Evolutionary conservation across 2,888 invertebrate genomes (phyloP).

Genomic region (Dasysyrphus albostriatus): DNA sequence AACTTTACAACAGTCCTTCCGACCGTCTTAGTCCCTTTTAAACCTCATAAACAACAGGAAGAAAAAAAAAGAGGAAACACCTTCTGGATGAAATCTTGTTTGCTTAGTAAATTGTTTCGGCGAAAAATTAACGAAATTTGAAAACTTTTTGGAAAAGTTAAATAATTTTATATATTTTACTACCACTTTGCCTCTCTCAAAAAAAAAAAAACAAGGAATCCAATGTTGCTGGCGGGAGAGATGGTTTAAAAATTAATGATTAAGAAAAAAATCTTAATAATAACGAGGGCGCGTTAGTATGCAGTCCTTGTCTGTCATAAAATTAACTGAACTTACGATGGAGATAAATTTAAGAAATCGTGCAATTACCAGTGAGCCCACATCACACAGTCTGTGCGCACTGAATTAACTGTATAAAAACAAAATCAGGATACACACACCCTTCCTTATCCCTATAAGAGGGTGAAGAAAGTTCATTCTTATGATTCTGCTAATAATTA

Average conservation of each 20-base stretch:
- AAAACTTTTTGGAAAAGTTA: slow-evolving; percentile 65
- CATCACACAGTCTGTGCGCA: slow-evolving; percentile 54
- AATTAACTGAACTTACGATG: slow-evolving; percentile 75
- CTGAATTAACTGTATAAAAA: slow-evolving; percentile 58
- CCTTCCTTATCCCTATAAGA: slow-evolving; percentile 23
- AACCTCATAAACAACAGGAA: background rate
- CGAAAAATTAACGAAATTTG: slow-evolving; percentile 47
- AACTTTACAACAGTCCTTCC: no score
- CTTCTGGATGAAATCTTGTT: slow-evolving; percentile 62
- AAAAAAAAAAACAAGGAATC: slow-evolving; percentile 22
- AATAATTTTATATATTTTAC: slow-evolving; percentile 72
- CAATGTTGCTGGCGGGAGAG: background rate
- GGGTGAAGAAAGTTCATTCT: slow-evolving; percentile 45
- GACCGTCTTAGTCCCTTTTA: no score
- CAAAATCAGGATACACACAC: slow-evolving; percentile 23
- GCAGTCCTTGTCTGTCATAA: slow-evolving; percentile 75
- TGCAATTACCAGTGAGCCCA: slow-evolving; percentile 70
- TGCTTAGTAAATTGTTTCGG: slow-evolving; percentile 47
- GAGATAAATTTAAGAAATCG: slow-evolving; percentile 74
- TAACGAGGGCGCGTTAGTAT: slow-evolving; percentile 66
- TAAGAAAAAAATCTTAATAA: slow-evolving; percentile 60
- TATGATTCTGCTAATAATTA: slow-evolving; percentile 66
- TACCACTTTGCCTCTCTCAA: slow-evolving; percentile 5
- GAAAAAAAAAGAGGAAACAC: slow-evolving; percentile 37
- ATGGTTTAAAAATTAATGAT: slow-evolving; percentile 43